phyloP scores from a whole-genome alignment of 2,888 invertebrate genomes.

The Plutella xylostella region DNA sequence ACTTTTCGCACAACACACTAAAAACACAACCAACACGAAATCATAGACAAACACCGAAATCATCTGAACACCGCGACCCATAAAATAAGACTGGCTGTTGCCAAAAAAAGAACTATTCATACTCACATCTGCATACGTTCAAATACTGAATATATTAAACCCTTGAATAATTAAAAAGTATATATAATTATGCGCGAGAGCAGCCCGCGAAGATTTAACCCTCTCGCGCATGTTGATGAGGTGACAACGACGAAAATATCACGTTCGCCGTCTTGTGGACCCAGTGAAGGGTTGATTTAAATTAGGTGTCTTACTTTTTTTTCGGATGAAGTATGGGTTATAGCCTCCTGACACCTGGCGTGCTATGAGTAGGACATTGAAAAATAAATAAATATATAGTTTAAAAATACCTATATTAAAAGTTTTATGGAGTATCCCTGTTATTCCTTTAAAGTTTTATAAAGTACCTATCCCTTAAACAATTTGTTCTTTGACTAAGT shows the following conservation, averaged over 20 bases:
- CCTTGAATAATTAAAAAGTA: conserved; percentile 70
- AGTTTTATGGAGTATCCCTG: too few relatives aligned
- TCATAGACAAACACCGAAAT: background rate
- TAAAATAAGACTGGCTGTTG: conserved; percentile 44
- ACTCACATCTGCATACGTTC: conserved; percentile 36
- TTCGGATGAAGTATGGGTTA: background rate
- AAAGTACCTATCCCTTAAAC: too few relatives aligned
- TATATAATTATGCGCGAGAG: conserved; percentile 64
- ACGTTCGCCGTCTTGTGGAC: conserved; percentile 40
- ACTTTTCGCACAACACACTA: background rate
- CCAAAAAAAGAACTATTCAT: conserved; percentile 38
- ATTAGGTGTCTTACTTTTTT: background rate
- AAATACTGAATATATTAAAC: conserved; percentile 57
- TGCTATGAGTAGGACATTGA: too few relatives aligned
- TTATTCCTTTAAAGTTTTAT: too few relatives aligned
- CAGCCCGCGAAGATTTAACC: conserved; percentile 64
- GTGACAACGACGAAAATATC: conserved; percentile 36
- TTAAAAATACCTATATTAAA: too few relatives aligned
- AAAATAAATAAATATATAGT: background rate
- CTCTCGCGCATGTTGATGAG: conserved; percentile 60
- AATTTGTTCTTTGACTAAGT: too few relatives aligned
- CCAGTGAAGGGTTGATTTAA: conserved; percentile 33
- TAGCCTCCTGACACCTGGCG: too few relatives aligned
- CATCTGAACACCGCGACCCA: conserved; percentile 38
- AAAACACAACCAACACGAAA: background rate